These are phyloP conservation scores for Latrodectus hesperus DNA, from an alignment of 2,888 invertebrate species.

Conservation along the genomic window DNA sequence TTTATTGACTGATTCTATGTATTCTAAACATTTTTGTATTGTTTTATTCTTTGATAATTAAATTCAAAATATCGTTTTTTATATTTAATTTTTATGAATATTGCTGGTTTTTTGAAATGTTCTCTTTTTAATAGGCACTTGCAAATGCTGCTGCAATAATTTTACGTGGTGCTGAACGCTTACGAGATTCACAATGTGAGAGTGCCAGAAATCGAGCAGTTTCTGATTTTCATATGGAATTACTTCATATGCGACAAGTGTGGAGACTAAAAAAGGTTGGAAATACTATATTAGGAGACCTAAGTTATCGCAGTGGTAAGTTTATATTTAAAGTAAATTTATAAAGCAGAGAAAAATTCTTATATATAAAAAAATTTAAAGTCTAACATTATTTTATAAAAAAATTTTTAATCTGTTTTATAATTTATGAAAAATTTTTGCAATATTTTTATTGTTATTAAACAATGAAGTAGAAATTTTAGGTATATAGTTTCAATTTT, in stretches of 20 bases:
- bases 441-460: too few relatives aligned
- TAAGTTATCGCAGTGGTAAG: constrained; percentile 89
- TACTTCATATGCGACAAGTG: constrained; percentile 90
- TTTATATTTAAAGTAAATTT: background rate
- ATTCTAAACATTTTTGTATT: too few relatives aligned
- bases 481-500: too few relatives aligned
- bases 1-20: too few relatives aligned
- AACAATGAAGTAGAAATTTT: too few relatives aligned
- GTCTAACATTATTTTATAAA: too few relatives aligned
- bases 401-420: too few relatives aligned
- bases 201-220: constrained; percentile 80
- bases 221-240: constrained; percentile 93
- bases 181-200: constrained; percentile 88
- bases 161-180: constrained; percentile 88
- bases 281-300: constrained; percentile 94
- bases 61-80: background rate
- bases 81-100: background rate
- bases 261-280: constrained; percentile 98
- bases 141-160: constrained; percentile 89
- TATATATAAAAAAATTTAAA: too few relatives aligned
- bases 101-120: background rate
- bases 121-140: constrained; percentile 80
- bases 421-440: too few relatives aligned
- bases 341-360: too few relatives aligned
- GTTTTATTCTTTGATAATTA: too few relatives aligned